A percentile compares a stretch with the other conserved stretches of the same genome.
These are phyloP conservation scores for Speoplatyrhinus poulsoni DNA, from an alignment of 2,113 vertebrate genomes.

Conservation along the genomic window DNA sequence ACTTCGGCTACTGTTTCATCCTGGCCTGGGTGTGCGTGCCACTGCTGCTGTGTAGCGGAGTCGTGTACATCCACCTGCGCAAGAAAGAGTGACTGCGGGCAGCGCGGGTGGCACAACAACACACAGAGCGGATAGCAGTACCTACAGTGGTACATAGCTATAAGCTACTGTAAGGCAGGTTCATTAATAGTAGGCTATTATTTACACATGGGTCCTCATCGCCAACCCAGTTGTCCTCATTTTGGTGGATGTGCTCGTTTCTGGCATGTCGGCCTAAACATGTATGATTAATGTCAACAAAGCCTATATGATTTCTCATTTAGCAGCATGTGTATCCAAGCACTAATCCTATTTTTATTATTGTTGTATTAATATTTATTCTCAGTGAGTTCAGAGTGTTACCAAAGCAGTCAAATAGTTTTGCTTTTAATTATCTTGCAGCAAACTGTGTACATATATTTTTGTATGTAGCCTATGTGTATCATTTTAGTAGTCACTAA, in stretches of 20 bases:
- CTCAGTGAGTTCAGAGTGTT: slow-evolving; percentile 4
- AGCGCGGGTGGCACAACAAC: not conserved
- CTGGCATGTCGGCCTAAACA: slow-evolving; percentile 9
- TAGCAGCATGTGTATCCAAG: not conserved
- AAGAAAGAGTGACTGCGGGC: slow-evolving; percentile 77
- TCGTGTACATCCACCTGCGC: slow-evolving; percentile 86
- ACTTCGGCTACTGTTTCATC: slow-evolving; percentile 86
- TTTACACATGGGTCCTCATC: too few relatives aligned
- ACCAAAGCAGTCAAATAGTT: slow-evolving; percentile 15
- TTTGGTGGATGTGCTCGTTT: slow-evolving; percentile 11
- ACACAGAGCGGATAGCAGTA: not conserved
- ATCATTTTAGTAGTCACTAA: slow-evolving; percentile 3
- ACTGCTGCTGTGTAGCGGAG: slow-evolving; percentile 80
- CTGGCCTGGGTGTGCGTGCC: slow-evolving; percentile 88
- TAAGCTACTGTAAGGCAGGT: not conserved
- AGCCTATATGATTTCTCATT: not conserved
- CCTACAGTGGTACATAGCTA: not conserved
- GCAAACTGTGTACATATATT: slow-evolving; percentile 42
- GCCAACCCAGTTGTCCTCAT: not conserved
- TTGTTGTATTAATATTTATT: not conserved
- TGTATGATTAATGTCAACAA: not conserved
- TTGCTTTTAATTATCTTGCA: slow-evolving; percentile 6
- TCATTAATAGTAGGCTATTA: too few relatives aligned
- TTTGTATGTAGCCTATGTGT: slow-evolving; percentile 29
- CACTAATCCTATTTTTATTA: not conserved